Evolutionary conservation across 92 coral and sea anemone species (phyloP).

Genomic region (Parazoanthus swiftii): DNA sequence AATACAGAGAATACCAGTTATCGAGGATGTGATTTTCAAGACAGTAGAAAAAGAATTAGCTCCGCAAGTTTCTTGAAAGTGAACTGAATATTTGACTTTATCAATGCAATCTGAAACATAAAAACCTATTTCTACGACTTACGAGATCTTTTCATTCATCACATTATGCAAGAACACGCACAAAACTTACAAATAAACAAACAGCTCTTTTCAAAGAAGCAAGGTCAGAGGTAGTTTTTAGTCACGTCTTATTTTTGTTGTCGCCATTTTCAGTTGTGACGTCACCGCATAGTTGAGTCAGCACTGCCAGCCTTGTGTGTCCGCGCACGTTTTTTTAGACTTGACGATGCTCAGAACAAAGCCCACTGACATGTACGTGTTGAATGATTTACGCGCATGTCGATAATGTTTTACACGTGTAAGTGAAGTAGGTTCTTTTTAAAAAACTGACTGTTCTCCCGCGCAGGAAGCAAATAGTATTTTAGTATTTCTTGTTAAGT

Average conservation of each 20-base stretch:
- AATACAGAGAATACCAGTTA: not conserved
- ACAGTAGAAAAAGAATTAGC: slow-evolving; percentile 19
- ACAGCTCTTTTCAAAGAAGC: slow-evolving; percentile 1
- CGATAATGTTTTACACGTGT: not conserved
- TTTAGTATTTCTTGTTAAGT: not conserved
- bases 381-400: not conserved
- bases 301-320: not conserved
- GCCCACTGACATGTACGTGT: not conserved
- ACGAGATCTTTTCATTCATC: not conserved
- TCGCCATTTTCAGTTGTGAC: not conserved
- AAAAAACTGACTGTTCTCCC: slow-evolving; percentile 10
- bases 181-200: not conserved
- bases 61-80: not conserved
- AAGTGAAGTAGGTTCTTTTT: not conserved
- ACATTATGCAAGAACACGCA: not conserved
- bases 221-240: not conserved
- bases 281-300: not conserved
- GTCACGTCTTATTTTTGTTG: not conserved
- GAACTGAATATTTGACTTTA: not conserved
- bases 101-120: too few species aligned
- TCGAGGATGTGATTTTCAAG: not conserved
- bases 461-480: not conserved
- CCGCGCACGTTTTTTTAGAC: not conserved
- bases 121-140: not conserved
- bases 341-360: too few species aligned